Evolutionary conservation across 2,797 vertebrate species (phyloP), one percentile per base, ranked within the genome.

Genomic region (Amniataba percoides): DNA sequence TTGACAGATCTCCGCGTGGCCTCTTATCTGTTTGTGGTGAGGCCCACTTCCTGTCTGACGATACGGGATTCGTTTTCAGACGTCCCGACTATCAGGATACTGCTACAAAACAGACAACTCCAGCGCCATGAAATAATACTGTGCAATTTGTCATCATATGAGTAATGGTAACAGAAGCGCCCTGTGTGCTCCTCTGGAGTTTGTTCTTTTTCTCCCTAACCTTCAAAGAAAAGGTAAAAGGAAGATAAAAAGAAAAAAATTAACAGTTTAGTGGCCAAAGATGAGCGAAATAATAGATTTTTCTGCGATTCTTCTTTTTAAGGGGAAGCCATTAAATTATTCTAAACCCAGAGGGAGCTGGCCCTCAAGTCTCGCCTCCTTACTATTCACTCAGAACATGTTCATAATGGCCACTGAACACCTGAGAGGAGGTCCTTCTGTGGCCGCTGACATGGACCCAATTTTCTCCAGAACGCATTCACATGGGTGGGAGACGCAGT

Each of bases 11-110:
- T 74, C 71, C 58, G 74, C 73, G 40, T 53, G 73, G 71, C 57
- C 67, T 85, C 78, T 90, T 91, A 89, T 92, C 90, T 31, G n/a
- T 84, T 61, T 82, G 86, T 52, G 68, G 85, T 13, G 27, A 85
- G 78, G 68, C 67, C 71, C 62, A 80, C 78, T 91, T 92, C 88
- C 89, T 80, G 80, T 84, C 81, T 86, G 60, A 83, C 39, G 64
- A 82, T 80, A 74, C 12, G 75, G 79, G 85, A 79, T 87, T 90
- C 55, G 71, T 79, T 82, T 79, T 84, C 83, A 85, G 86, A 90
- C 80, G 77, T 85, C 85, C 73, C 68, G 63, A 78, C 42, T 45
- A 85, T 80, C 80, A 71, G 74, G 78, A 88, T 76, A 87, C 76
- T 77, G 75, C 67, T n/a, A 77, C 62, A 43, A 88, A 81, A 78